These are phyloP conservation scores for Eupithecia pulchellata DNA, from an alignment of 2,888 invertebrate genomes.

Conservation along the genomic window DNA sequence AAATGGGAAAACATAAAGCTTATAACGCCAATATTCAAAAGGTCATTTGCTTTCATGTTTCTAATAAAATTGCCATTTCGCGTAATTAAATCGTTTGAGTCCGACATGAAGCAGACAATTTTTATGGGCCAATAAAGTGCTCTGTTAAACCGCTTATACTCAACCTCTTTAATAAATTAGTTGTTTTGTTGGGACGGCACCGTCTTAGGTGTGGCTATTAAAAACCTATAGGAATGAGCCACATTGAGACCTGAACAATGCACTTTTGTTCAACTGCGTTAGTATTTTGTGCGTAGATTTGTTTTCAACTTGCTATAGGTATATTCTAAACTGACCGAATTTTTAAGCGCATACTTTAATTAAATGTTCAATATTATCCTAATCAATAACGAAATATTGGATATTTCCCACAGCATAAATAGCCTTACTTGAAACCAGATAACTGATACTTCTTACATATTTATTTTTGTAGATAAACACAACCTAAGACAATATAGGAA, in stretches of 20 bases:
- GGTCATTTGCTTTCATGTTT: conserved; percentile 29
- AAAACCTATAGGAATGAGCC: conserved; percentile 70
- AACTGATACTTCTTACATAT: background rate
- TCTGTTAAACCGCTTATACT: conserved; percentile 54
- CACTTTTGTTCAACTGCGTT: background rate
- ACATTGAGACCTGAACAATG: conserved; percentile 45
- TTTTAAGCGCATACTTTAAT: background rate
- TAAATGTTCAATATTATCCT: background rate
- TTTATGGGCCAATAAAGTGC: conserved; percentile 54
- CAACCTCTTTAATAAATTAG: conserved; percentile 65
- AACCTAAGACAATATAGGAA: too few species aligned
- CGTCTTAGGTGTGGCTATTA: conserved; percentile 64
- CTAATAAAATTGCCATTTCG: conserved; percentile 31
- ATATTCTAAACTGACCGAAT: background rate
- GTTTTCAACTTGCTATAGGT: background rate
- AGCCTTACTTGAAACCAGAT: too few species aligned
- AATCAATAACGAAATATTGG: background rate
- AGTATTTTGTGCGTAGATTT: background rate
- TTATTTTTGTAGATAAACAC: background rate
- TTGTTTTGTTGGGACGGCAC: conserved; percentile 66
- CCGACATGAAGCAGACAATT: conserved; percentile 46
- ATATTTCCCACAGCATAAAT: too few species aligned
- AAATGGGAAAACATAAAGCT: conserved; percentile 23
- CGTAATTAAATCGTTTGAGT: conserved; percentile 37
- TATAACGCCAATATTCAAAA: conserved; percentile 25